Conservation (phyloP, 2,113 vertebrate genomes). For the Tretioscincus oriximinensis region DNA sequence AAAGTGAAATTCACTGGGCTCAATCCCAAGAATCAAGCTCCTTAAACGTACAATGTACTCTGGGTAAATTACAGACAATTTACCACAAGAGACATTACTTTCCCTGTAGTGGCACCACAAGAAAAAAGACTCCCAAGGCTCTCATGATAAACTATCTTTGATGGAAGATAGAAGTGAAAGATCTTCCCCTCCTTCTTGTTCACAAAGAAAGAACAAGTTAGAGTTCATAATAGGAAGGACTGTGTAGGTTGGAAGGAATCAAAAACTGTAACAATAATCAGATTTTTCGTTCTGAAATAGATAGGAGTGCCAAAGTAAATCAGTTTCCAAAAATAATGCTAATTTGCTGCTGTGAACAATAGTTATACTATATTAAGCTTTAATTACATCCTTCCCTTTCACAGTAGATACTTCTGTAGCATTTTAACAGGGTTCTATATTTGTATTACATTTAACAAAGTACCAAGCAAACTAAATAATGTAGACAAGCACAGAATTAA, state of each 20-base stretch:
- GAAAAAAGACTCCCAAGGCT: neutral
- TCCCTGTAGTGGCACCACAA: neutral
- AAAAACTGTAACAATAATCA: neutral
- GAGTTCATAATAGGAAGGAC: neutral
- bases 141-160: neutral
- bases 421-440: neutral
- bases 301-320: neutral
- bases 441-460: neutral
- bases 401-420: neutral
- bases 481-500: rapidly evolving
- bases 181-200: neutral
- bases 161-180: neutral
- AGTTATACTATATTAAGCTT: neutral
- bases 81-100: neutral
- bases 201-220: too few relatives aligned
- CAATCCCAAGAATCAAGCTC: neutral
- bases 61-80: neutral
- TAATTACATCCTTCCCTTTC: neutral
- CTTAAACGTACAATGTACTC: neutral
- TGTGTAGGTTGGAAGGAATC: too few relatives aligned
- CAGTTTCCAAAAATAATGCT: neutral
- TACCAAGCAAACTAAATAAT: conserved; percentile 1
- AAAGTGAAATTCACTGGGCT: neutral
- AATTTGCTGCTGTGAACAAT: neutral
- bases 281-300: neutral